phyloP scores from a whole-genome alignment of 2,113 vertebrate genomes.

The Cyanoderma ruficeps region DNA sequence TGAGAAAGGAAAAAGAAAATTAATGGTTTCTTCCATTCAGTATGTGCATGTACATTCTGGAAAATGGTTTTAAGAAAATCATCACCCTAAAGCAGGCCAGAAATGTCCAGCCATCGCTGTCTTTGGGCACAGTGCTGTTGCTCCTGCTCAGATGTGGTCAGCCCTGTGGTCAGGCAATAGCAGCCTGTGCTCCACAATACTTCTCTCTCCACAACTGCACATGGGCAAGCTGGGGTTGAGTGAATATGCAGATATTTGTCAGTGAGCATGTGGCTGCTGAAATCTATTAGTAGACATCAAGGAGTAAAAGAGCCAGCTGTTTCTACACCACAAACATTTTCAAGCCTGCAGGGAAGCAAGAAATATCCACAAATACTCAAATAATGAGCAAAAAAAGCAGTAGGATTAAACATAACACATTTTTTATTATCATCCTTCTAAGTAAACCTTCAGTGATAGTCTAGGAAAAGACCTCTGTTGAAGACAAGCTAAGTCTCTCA shows the following conservation, averaged over 20 bases:
- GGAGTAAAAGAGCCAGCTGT: neutral
- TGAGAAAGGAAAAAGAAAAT: neutral
- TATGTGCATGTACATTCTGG: neutral
- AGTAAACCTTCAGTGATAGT: neutral
- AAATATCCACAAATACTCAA: neutral
- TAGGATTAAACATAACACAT: neutral
- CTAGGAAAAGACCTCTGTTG: neutral
- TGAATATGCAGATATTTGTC: neutral
- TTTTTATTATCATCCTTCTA: neutral
- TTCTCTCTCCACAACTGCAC: neutral
- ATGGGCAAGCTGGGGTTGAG: neutral
- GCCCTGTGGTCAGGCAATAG: neutral
- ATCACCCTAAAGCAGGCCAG: neutral
- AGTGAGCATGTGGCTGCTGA: neutral
- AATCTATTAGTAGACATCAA: neutral
- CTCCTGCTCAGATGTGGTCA: neutral
- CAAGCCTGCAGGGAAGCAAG: neutral
- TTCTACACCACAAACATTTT: neutral
- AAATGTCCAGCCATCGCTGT: neutral
- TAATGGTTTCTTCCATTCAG: neutral
- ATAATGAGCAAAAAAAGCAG: neutral
- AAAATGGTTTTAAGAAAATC: neutral
- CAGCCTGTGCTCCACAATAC: neutral
- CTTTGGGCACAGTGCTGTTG: neutral
- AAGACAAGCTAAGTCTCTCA: neutral